Percentiles rank a stretch among this genome's conserved stretches.
phyloP scores from a whole-genome alignment of 2,888 invertebrate species.

The Nasonia oneida region DNA sequence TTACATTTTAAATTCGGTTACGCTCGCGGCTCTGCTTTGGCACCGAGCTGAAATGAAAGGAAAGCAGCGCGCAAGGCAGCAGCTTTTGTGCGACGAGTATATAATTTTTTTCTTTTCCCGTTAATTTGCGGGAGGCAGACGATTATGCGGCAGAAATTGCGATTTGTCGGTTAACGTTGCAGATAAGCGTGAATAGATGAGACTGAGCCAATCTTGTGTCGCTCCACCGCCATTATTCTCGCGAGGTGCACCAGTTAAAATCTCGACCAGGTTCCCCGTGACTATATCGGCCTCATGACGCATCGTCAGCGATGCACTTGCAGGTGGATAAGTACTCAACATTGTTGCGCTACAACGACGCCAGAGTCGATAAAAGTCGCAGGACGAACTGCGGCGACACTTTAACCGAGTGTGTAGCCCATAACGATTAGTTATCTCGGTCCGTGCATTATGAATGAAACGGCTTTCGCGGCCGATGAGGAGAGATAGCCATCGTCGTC shows the following conservation, averaged over 20 bases:
- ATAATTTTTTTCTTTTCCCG: background rate
- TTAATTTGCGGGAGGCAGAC: background rate
- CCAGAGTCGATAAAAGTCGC: background rate
- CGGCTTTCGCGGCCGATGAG: background rate
- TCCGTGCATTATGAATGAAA: conserved; percentile 54
- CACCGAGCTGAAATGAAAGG: conserved; percentile 60
- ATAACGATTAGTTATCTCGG: conserved; percentile 38
- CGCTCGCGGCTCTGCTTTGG: conserved; percentile 63
- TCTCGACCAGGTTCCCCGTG: conserved; percentile 37
- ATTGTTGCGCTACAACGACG: no score
- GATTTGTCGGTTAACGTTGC: background rate
- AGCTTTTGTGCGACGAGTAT: background rate
- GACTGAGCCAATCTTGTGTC: conserved; percentile 59
- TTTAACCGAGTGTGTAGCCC: background rate
- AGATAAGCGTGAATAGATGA: conserved; percentile 31
- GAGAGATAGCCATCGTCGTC: background rate
- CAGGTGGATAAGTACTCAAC: no score
- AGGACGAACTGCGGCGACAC: background rate
- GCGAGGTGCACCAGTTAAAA: background rate
- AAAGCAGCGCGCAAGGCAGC: conserved; percentile 50
- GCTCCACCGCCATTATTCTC: conserved; percentile 21
- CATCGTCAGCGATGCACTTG: no score
- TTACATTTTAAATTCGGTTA: conserved; percentile 68
- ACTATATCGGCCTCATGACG: background rate
- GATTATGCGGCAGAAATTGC: background rate